These are phyloP conservation scores for Malurus cyaneus DNA, from an alignment of 2,113 vertebrate species.

Conservation along the genomic window DNA sequence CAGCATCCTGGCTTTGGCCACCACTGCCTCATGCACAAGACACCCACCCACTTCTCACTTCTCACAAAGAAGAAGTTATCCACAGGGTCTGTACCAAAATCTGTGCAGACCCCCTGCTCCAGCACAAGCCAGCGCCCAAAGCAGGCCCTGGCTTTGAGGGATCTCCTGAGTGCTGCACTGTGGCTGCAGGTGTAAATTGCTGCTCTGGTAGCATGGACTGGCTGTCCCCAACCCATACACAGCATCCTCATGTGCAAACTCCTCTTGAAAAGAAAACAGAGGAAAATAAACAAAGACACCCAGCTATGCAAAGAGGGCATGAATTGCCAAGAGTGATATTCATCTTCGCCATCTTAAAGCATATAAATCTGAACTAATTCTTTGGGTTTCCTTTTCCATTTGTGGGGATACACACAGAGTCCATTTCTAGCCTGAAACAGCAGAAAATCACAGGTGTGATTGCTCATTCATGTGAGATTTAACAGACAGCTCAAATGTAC, in stretches of 20 bases:
- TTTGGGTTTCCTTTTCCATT: neutral
- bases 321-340: neutral
- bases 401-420: neutral
- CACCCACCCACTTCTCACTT: neutral
- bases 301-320: neutral
- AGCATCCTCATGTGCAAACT: neutral
- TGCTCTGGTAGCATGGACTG: neutral
- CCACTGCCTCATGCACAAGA: neutral
- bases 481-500: neutral
- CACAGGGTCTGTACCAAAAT: neutral
- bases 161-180: neutral
- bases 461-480: neutral
- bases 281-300: neutral
- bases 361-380: neutral
- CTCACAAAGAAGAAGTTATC: constrained; percentile 30
- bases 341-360: neutral
- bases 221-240: neutral
- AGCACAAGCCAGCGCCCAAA: neutral
- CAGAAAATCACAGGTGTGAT: neutral
- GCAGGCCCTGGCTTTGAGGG: neutral
- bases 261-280: neutral
- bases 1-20: neutral
- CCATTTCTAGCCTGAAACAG: neutral
- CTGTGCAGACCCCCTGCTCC: neutral
- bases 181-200: neutral